Evolutionary conservation across 2,888 invertebrate genomes (phyloP), one percentile per base, ranked within the genome.

Genomic region (Mythimna lalbum): DNA sequence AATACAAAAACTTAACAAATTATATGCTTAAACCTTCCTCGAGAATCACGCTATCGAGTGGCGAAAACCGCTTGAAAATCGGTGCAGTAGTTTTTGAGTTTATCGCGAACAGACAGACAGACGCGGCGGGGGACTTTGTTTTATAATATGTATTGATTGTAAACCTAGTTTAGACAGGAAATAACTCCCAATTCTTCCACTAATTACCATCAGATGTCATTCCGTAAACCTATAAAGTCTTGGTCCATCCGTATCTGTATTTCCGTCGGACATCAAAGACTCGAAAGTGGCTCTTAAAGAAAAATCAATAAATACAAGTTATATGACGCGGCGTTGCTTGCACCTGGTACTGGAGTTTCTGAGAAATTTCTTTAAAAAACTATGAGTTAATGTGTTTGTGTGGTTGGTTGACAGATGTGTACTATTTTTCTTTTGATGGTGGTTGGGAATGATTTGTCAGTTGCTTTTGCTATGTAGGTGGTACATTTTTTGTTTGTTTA

Each of bases 291-390:
- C 80, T 63, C 64, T 76, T 69, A 63, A 57, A 80, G 79, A 72
- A 80, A 73, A 80, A 83, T 78, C 86, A 86, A 87, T 85, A 88
- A 87, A 89, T 85, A 87, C 84, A 80, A 81, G 79, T 76, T 83
- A 74, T 72, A 73, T 82, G 70, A 69, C 73, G 79, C 73, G 82
- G 84, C 79, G 72, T 78, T 81, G 87, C 70, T 63, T 82, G 88
- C 93, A 93, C 92, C 93, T 93, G 93, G 83, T 87, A 49, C 39
- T 53, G 57, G 21, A 23, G 39, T 74, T 93, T 93, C 92, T 83
- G 47, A 69, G 92, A 92, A 92, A 59, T 76, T 27, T 80, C 62
- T 75, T 78, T 33, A 61, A 76, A 71, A 73, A 67, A 55, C 50
- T 17, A 55, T 14, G 36, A 60, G 36, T 67, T 70, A 52, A 63